These are phyloP conservation scores for Limosa lapponica DNA, from an alignment of 2,797 vertebrate species.

Conservation along the genomic window DNA sequence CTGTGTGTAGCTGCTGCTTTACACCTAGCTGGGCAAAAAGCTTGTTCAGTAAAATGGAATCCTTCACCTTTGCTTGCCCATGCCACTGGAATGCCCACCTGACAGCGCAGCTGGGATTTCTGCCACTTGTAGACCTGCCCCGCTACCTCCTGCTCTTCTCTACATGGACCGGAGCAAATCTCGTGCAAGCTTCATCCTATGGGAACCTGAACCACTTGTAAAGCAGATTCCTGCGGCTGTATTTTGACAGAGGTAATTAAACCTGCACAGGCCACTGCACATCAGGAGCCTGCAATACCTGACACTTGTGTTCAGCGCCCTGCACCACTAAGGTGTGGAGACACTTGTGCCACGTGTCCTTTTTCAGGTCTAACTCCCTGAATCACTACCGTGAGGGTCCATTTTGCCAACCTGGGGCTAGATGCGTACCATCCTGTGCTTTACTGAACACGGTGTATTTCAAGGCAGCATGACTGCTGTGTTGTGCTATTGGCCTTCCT, in stretches of 20 bases:
- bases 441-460: rapidly evolving
- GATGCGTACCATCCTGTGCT: background rate
- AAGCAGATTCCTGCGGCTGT: background rate
- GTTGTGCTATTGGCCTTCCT: background rate
- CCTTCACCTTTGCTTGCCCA: background rate
- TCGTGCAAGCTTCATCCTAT: background rate
- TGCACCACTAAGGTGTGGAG: background rate
- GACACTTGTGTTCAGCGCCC: background rate
- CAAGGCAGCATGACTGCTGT: background rate
- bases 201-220: background rate
- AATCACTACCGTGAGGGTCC: rapidly evolving
- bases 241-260: background rate
- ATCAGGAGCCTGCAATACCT: background rate
- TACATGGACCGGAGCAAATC: background rate
- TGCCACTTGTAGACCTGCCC: background rate
- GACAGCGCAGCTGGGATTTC: background rate
- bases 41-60: conserved; percentile 1
- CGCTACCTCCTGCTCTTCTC: background rate
- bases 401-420: background rate
- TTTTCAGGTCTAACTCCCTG: background rate
- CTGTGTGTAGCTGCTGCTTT: background rate
- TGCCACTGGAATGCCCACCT: background rate
- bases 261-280: background rate
- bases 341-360: background rate
- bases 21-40: background rate